A percentile compares a stretch with the other conserved stretches of the same genome.
Conservation (phyloP, 2,888 invertebrate genomes). For the Archaeoteleia sp. region DNA sequence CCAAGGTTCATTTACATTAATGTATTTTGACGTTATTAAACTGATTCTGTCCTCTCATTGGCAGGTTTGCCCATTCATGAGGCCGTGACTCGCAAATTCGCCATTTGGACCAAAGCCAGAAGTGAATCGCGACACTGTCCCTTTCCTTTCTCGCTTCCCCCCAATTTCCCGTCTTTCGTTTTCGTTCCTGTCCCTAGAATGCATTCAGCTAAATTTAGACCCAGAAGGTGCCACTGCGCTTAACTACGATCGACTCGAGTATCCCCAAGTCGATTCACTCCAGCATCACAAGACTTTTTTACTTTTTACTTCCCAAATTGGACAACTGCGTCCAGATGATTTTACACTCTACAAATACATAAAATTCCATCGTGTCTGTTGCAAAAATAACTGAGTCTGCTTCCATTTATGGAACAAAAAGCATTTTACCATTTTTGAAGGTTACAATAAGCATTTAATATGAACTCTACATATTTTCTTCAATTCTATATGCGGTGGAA, state of each 20-base stretch:
- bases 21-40: too few species aligned
- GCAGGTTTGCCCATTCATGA: constrained; percentile 64
- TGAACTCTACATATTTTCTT: too few species aligned
- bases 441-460: too few species aligned
- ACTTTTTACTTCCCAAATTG: constrained; percentile 25
- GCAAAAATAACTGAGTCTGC: neutral
- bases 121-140: constrained; percentile 66
- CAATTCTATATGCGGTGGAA: too few species aligned
- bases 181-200: too few species aligned
- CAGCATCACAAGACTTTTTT: constrained; percentile 35
- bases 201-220: constrained; percentile 38
- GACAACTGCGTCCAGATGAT: constrained; percentile 10
- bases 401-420: too few species aligned
- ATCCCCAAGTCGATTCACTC: constrained; percentile 18
- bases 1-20: too few species aligned
- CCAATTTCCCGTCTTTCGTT: constrained; percentile 29
- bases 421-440: too few species aligned
- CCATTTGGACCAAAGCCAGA: constrained; percentile 67
- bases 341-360: neutral
- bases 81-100: constrained; percentile 56
- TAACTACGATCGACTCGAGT: too few species aligned
- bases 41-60: constrained; percentile 40
- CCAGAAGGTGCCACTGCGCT: too few species aligned
- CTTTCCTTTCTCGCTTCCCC: constrained; percentile 50
- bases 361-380: neutral